Base-by-base conservation (phyloP, 2,888 invertebrate species). In the Orthonevra nobilis region DNA sequence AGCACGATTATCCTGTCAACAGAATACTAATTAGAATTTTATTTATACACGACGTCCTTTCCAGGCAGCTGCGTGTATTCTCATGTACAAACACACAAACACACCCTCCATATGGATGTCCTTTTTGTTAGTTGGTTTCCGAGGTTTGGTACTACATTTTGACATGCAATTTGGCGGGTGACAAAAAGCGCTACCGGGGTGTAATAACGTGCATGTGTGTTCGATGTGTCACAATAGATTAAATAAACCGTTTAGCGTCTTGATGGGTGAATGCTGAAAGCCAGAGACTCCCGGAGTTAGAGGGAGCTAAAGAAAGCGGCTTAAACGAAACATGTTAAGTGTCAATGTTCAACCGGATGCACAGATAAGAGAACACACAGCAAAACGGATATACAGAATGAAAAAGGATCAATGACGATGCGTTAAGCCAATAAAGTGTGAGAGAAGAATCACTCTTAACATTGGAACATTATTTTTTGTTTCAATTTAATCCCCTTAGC, bases 21-120 rank as follows among this genome's bases (percentile, higher is more conserved):
- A 85, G 87, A 87, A 87, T 87, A 88, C 87, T 87, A 87, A 87
- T 87, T 87, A 88, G 87, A 87, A 85, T 88, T 87, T 86, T 86
- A 87, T 85, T 83, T 83, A 79, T 68, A 68, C 42, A 79, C 73
- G 42, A 63, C 19, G 66, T 68, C 79, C 68, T 66, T 66, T 48
- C 48, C 68, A 23, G 23, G n/a, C n/a, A 46, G 40, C 32, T 40
- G 26, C 7, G 7, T 19, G 54, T 38, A 20, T 48, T 5, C 12
- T 28, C 1, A 26, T 19, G 0, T 6, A 17, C 28, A 38, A 4
- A 46, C 14, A 34, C 15, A 34, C n/a, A 2, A 26, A 15, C 40
- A 4, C 42, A 38, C 30, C 19, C 30, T 9, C n/a, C 40, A 10
- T 15, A 12, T 52, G 36, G 50, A 48, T 69, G 42, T 68, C 56